A percentile compares a stretch with the other conserved stretches of the same genome.
phyloP scores from a whole-genome alignment of 2,797 vertebrate species.

The Hyperoplus immaculatus region DNA sequence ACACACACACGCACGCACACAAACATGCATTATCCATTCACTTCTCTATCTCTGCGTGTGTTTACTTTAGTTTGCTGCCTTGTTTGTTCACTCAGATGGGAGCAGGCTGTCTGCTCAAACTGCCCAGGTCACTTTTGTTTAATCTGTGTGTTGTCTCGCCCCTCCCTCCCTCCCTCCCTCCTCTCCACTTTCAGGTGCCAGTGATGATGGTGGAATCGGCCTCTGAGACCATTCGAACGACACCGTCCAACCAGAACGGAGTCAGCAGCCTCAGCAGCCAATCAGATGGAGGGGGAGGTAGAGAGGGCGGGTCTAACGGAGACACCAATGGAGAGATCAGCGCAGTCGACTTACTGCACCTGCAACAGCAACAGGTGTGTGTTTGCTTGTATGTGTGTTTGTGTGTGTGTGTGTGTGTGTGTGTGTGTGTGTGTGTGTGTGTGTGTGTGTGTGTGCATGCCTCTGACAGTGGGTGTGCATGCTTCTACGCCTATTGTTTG shows the following conservation, averaged over 20 bases:
- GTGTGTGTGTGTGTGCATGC: constrained; percentile 7
- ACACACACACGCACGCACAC: constrained; percentile 23
- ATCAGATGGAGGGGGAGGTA: constrained; percentile 90
- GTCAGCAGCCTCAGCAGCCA: constrained; percentile 97
- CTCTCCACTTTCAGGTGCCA: constrained; percentile 81
- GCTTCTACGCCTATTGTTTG: too few relatives aligned
- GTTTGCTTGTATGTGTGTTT: constrained; percentile 28
- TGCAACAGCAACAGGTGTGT: constrained; percentile 98
- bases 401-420: constrained; percentile 17
- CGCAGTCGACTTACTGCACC: constrained; percentile 95
- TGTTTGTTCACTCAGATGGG: constrained; percentile 65
- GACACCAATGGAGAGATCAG: constrained; percentile 97
- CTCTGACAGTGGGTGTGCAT: too few relatives aligned
- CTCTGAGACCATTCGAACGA: constrained; percentile 98
- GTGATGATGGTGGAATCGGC: constrained; percentile 99
- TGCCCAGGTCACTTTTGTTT: constrained; percentile 67
- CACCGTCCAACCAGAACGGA: constrained; percentile 95
- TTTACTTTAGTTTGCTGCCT: constrained; percentile 57
- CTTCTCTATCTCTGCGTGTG: constrained; percentile 55
- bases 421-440: not conserved
- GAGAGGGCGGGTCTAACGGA: constrained; percentile 88
- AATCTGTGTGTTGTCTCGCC: constrained; percentile 40
- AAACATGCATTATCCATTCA: constrained; percentile 21
- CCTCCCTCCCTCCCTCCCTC: constrained; percentile 21
- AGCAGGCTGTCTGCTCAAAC: constrained; percentile 55